Evolutionary conservation across 1,140 invertebrate species (phyloP).

Genomic region (Drosophila jambulina): DNA sequence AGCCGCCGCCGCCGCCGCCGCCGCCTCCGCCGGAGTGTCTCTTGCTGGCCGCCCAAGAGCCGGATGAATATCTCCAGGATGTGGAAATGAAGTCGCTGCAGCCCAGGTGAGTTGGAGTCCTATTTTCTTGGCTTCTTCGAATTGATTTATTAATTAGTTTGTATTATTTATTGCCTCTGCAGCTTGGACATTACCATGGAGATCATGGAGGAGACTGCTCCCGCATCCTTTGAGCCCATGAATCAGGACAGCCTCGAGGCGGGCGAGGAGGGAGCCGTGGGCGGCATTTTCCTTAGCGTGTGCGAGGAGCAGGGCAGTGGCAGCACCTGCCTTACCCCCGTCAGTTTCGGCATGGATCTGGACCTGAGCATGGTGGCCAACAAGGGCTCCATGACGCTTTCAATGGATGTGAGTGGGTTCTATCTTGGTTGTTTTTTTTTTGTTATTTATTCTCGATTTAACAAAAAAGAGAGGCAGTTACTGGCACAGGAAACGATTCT

Average conservation of each 20-base stretch:
- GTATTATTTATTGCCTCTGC: background rate
- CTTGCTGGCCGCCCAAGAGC: slow-evolving; percentile 15
- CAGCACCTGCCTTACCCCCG: slow-evolving; percentile 71
- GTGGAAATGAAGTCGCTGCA: slow-evolving; percentile 11
- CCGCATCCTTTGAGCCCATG: slow-evolving; percentile 84
- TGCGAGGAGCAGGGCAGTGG: slow-evolving; percentile 49
- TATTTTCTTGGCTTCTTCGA: too few relatives aligned
- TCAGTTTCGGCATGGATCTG: slow-evolving; percentile 69
- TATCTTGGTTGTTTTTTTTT: background rate
- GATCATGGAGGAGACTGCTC: slow-evolving; percentile 29
- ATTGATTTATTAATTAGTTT: background rate
- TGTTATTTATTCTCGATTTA: too few relatives aligned
- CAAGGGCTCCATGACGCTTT: slow-evolving; percentile 77
- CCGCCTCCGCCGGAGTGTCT: slow-evolving; percentile 46
- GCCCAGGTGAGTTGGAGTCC: slow-evolving; percentile 12
- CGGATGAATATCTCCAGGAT: slow-evolving; percentile 12
- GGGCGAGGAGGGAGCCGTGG: slow-evolving; percentile 34
- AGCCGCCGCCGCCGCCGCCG: slow-evolving; percentile 34
- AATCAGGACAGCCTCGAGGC: slow-evolving; percentile 86
- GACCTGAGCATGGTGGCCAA: slow-evolving; percentile 77
- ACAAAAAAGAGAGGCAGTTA: too few relatives aligned
- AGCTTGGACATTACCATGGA: slow-evolving; percentile 50
- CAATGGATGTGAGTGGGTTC: slow-evolving; percentile 65
- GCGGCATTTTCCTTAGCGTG: slow-evolving; percentile 48
- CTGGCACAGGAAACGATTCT: too few relatives aligned